Percentiles rank a stretch among this genome's conserved stretches.
Conservation (phyloP, 37 sponge, comb jelly and placozoan genomes). For the Axinella damicornis region DNA sequence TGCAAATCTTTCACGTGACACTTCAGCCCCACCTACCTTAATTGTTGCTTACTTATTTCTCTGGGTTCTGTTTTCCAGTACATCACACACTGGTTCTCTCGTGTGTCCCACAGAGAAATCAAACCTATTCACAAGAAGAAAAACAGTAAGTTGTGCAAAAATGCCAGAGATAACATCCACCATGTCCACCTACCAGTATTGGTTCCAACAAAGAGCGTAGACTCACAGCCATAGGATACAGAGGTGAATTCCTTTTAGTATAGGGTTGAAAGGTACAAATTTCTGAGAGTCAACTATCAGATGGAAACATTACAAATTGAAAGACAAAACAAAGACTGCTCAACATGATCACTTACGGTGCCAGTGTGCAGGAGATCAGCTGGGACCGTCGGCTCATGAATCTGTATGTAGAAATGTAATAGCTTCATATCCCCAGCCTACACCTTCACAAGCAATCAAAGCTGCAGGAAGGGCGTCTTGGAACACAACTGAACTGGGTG, state of each 20-base stretch:
- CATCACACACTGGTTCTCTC: constrained; percentile 61
- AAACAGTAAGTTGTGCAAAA: not conserved
- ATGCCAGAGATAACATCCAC: no score
- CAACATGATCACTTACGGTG: not conserved
- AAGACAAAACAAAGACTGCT: no score
- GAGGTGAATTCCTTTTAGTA: constrained; percentile 66
- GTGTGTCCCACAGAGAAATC: constrained; percentile 78
- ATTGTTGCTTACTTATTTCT: constrained; percentile 57
- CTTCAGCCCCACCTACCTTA: no score
- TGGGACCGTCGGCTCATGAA: constrained; percentile 51
- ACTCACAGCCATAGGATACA: constrained; percentile 44
- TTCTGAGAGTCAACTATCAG: no score
- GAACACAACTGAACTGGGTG: no score
- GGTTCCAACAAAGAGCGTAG: constrained; percentile 62
- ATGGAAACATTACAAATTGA: no score
- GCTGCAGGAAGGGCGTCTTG: no score
- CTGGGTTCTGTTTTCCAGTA: constrained; percentile 75
- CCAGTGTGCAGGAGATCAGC: constrained; percentile 18
- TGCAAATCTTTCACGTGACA: no score
- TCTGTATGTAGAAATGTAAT: constrained; percentile 12
- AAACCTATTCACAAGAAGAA: constrained; percentile 49
- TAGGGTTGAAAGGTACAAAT: not conserved
- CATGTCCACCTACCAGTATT: constrained; percentile 36
- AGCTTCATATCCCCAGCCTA: no score
- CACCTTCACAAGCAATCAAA: no score